Percentiles rank a stretch among this genome's conserved stretches.
These are phyloP conservation scores for Pyrocoelia pectoralis DNA, from an alignment of 2,888 invertebrate species.

Conservation along the genomic window DNA sequence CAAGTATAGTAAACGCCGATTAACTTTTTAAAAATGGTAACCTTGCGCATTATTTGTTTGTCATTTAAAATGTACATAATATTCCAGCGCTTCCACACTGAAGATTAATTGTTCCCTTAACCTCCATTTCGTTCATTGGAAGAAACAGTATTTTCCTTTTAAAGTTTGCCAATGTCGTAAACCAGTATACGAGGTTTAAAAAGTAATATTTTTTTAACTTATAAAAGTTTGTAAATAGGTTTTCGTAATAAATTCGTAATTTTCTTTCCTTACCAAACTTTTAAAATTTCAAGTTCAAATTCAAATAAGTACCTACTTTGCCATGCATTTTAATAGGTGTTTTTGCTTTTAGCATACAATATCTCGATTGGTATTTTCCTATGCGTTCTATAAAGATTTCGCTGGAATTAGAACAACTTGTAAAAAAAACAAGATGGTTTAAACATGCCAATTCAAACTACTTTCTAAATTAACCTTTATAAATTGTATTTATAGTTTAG, in stretches of 20 bases:
- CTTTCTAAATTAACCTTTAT: constrained; percentile 11
- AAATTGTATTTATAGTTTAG: constrained; percentile 3
- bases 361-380: no score
- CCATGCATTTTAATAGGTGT: no score
- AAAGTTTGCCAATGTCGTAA: no score
- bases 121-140: constrained; percentile 20
- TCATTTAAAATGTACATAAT: background rate
- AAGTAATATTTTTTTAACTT: no score
- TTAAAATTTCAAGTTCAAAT: no score
- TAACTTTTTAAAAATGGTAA: background rate
- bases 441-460: constrained; percentile 7
- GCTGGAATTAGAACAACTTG: background rate
- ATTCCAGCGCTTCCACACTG: background rate
- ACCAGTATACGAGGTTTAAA: no score
- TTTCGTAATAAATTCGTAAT: no score
- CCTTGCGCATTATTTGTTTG: background rate
- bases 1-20: background rate
- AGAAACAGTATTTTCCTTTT: background rate
- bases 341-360: no score
- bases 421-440: background rate
- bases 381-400: no score
- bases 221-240: no score
- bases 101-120: constrained; percentile 26
- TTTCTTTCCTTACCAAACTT: no score
- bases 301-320: no score